Evolutionary conservation across 2,797 vertebrate genomes (phyloP).

Genomic region (Discoglossus pictus): DNA sequence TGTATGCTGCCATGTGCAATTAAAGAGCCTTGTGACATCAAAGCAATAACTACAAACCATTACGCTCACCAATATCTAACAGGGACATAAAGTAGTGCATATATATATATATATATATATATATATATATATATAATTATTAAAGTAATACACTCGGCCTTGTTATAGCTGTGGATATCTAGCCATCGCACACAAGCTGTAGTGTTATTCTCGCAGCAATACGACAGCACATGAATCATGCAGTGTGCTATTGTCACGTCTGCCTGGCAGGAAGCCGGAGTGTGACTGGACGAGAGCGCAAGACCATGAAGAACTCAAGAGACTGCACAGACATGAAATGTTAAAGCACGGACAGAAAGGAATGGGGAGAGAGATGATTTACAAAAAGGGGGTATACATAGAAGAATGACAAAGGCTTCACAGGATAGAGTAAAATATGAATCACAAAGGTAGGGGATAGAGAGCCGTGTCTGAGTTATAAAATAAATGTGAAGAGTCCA

Average conservation of each 20-base stretch:
- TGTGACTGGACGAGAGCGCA: constrained; percentile 8
- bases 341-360: constrained; percentile 7
- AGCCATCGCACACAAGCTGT: not conserved
- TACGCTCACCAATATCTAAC: too few relatives aligned
- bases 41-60: too few relatives aligned
- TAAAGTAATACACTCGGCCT: too few relatives aligned
- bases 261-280: constrained; percentile 19
- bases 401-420: not conserved
- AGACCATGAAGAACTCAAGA: constrained; percentile 11
- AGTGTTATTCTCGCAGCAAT: constrained; percentile 2
- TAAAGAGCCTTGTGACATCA: too few relatives aligned
- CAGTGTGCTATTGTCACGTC: constrained; percentile 14
- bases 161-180: too few relatives aligned
- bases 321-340: constrained; percentile 22
- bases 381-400: not conserved
- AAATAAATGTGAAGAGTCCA: constrained; percentile 27
- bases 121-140: too few relatives aligned
- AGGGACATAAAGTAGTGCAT: too few relatives aligned
- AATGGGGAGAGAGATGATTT: not conserved
- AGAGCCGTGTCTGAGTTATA: constrained; percentile 6
- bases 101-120: too few relatives aligned
- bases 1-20: too few relatives aligned
- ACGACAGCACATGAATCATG: constrained; percentile 21
- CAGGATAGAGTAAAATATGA: not conserved
- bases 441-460: not conserved